Evolutionary conservation across 2,797 vertebrate species (phyloP), one percentile per base, ranked within the genome.

Genomic region (Chaunax sp.): DNA sequence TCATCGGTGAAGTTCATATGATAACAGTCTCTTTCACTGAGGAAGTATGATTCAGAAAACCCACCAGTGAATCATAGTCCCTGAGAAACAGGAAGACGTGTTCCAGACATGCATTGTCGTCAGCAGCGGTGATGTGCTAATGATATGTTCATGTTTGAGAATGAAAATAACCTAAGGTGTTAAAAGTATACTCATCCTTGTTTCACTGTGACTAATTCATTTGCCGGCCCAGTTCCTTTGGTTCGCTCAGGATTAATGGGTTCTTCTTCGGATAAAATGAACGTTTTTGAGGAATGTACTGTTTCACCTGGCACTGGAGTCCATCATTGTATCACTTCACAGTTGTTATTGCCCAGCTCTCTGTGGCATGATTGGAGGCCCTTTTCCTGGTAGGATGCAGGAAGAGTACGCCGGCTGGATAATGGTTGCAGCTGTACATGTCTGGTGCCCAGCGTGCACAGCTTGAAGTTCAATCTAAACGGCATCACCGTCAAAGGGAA

Each of bases 1-100:
- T 61, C 35, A 26, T 44, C 11, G 9, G 1, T 30, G 7, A 14
- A 18, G 37, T 15, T 54, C 43, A 41, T 4, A 40, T 5, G 38
- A 15, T 15, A 40, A 40, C 38, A 5, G 1, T 5, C 14, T 25
- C 2, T 57, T 68, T 71, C 22, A n/a, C n/a, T 15, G 12, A 30
- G 37, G 33, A 59, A 63, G 26, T 38, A 0, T 62, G 64, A 66
- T 28, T 75, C 38, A 26, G 14, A 65, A 60, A 78, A 69, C 56
- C 22, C 1, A 66, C 57, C 73, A 70, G 62, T 62, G 59, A 83
- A 28, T 69, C 62, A 20, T 15, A 3, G 14, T 72, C 79, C n/a
- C 43, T 20, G 19, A 60, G 58, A 81, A 72, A 61, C 5, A 4
- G 46, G 55, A 81, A 65, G 51, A 23, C 20, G 1, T 18, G 28